phyloP scores from a whole-genome alignment of 2,797 vertebrate species.

The Mus minutoides region DNA sequence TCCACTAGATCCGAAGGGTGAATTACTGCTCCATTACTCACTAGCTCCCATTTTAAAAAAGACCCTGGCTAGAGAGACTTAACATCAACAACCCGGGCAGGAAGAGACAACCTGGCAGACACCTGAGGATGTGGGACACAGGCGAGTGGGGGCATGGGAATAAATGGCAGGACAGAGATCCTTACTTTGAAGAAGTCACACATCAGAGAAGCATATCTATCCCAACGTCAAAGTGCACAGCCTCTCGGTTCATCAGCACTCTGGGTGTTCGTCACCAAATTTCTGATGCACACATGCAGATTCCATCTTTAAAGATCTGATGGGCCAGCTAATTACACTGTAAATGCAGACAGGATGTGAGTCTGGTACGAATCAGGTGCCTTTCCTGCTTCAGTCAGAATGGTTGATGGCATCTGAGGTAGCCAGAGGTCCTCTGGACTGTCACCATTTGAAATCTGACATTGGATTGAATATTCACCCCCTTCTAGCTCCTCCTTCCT shows the following conservation, averaged over 20 bases:
- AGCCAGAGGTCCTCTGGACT: neutral
- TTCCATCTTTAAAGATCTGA: neutral
- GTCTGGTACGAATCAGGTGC: neutral
- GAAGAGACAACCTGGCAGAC: neutral
- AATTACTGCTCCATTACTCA: constrained; percentile 71
- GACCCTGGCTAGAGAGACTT: constrained; percentile 57
- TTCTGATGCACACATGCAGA: neutral
- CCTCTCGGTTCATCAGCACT: neutral
- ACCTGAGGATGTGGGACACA: neutral
- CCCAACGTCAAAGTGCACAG: neutral
- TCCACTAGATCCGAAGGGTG: constrained; percentile 49
- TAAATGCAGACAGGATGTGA: neutral
- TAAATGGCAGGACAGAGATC: neutral
- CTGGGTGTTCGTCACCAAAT: neutral
- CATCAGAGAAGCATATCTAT: constrained; percentile 24
- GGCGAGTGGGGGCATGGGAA: neutral
- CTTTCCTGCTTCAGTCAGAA: neutral
- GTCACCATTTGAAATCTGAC: neutral
- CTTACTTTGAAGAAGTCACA: constrained; percentile 13
- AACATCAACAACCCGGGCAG: constrained; percentile 28
- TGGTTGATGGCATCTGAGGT: neutral
- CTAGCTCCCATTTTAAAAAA: constrained; percentile 35
- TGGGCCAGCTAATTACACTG: neutral
- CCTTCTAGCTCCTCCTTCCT: neutral
- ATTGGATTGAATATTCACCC: neutral